Conservation (phyloP, 92 coral and sea anemone species). For the Phenganax subtilis region DNA sequence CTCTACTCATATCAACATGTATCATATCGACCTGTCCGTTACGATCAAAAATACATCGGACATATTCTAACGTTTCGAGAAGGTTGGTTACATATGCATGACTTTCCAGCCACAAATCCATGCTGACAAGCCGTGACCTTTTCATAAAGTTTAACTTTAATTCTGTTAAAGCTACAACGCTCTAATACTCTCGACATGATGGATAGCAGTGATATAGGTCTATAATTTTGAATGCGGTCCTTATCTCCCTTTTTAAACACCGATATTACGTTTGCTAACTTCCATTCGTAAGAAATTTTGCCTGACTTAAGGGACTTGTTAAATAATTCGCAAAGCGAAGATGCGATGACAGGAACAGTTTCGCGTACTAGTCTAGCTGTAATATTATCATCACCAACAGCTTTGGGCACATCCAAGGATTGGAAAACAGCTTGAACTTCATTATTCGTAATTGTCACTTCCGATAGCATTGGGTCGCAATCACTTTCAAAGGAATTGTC, state of each 20-base stretch:
- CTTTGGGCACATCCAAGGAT: constrained; percentile 16
- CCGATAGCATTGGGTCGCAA: constrained; percentile 17
- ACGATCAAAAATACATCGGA: constrained; percentile 7
- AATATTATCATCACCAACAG: constrained; percentile 36
- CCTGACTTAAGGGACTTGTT: not conserved
- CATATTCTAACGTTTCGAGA: constrained; percentile 25
- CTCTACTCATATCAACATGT: constrained; percentile 43
- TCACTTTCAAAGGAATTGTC: constrained; percentile 14
- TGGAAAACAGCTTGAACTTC: not conserved
- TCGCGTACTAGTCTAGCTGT: constrained; percentile 32
- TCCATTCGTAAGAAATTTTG: constrained; percentile 15
- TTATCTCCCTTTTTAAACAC: constrained; percentile 34
- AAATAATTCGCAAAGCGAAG: constrained; percentile 32
- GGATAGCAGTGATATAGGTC: constrained; percentile 38
- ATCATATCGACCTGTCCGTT: constrained; percentile 29
- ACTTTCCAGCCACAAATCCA: constrained; percentile 26
- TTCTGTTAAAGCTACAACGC: constrained; percentile 28
- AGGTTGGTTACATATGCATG: constrained; percentile 34
- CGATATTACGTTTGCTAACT: constrained; percentile 31
- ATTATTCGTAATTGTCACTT: constrained; percentile 6
- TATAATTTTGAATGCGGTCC: constrained; percentile 24
- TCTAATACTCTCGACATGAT: constrained; percentile 20
- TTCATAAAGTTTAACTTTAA: constrained; percentile 19
- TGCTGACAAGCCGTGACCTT: constrained; percentile 20
- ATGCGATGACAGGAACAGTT: constrained; percentile 35